These are phyloP conservation scores for Diplogasteroides magnus DNA, from an alignment of 1,140 invertebrate species.

Conservation along the genomic window DNA sequence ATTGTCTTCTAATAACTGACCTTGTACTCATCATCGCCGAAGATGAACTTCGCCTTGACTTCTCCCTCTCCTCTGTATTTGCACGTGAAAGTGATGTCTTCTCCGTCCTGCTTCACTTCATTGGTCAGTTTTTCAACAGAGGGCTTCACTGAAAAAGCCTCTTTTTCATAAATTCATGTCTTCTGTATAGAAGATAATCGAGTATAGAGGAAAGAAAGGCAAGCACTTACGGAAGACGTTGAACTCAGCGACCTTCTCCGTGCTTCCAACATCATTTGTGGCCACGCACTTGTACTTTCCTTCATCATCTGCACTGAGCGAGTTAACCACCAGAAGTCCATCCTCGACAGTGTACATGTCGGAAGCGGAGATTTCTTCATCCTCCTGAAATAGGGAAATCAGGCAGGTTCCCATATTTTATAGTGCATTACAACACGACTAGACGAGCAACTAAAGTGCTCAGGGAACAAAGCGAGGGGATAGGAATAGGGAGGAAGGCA, in stretches of 20 bases:
- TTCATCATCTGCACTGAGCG: conserved; percentile 14
- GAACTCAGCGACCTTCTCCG: conserved; percentile 9
- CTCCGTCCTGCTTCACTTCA: conserved; percentile 11
- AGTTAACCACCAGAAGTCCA: conserved; percentile 26
- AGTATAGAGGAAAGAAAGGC: background rate
- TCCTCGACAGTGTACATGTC: conserved; percentile 25
- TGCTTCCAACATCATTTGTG: conserved; percentile 14
- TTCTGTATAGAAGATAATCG: background rate
- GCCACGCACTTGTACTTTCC: conserved; percentile 27
- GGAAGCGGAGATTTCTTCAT: conserved; percentile 18
- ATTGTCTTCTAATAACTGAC: no score
- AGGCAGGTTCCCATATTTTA: no score
- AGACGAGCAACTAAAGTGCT: no score
- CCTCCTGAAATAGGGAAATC: conserved; percentile 11
- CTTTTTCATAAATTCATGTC: background rate
- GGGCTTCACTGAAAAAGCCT: conserved; percentile 22
- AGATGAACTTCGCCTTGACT: conserved; percentile 22
- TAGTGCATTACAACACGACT: no score
- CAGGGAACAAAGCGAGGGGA: no score
- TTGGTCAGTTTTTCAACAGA: conserved; percentile 18
- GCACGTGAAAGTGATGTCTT: conserved; percentile 21
- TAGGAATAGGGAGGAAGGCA: no score
- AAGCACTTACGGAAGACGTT: conserved; percentile 19
- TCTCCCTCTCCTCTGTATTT: conserved; percentile 23
- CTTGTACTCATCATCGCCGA: conserved; percentile 12